Base-by-base conservation (phyloP, 2,113 vertebrate species). In the Tichodroma muraria region DNA sequence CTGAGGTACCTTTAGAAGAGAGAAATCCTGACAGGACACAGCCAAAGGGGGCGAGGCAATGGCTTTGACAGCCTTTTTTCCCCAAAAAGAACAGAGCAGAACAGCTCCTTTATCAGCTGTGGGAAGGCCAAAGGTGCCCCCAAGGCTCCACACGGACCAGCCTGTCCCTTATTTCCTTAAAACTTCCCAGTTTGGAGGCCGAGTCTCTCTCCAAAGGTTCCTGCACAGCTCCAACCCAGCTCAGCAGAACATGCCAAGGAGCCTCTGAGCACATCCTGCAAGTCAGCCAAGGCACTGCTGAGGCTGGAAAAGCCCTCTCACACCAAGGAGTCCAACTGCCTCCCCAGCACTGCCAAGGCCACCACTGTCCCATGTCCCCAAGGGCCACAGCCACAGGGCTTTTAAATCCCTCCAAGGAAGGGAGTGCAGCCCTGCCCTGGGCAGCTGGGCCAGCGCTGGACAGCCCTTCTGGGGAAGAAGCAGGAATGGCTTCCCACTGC, bases 21-120 rank as follows among this genome's bases (percentile, higher is more conserved):
- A 50, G 0, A 2, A 4, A 14, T 25, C 1, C 23, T 13, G 24
- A 13, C 1, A 6, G 0, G 14, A 40, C 19, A 9, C 49, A 15
- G 60, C 33, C 37, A 17, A 17, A 37, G 30, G 0, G 66, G 45
- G 27, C 0, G 4, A 60, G 20, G 33, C 12, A 7, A 5, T 9
- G 20, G 50, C n/a, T 54, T 31, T 15, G 16, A 17, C 20, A 33
- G 21, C 6, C 24, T 10, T 10, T 24, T 33, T 30, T 0, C 10
- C 44, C 28, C 3, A 0, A 7, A 18, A 75, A 35, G 15, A 38
- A 9, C 24, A 50, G 11, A 24, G 23, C 5, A 16, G 35, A 50
- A 44, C 42, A 44, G 21, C 15, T 47, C 16, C n/a, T 22, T 16
- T 7, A 20, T 11, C 61, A 60, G 10, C 13, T 4, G 3, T 11